phyloP scores from a whole-genome alignment of 2,888 invertebrate genomes.

The Drosophila subsilvestris region DNA sequence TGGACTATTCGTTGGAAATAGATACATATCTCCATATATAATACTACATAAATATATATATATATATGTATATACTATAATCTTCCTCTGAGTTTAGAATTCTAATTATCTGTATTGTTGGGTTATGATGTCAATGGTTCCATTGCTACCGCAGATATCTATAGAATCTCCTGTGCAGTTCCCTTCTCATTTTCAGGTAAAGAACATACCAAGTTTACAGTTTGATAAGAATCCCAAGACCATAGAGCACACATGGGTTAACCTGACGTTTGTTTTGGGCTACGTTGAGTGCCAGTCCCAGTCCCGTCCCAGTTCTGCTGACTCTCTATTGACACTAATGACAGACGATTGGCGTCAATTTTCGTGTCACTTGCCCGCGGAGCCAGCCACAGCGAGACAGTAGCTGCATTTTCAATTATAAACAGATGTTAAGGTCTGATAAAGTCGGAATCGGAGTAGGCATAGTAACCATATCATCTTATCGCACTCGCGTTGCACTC shows the following conservation, averaged over 20 bases:
- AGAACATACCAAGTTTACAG: neutral
- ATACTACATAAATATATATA: too few relatives aligned
- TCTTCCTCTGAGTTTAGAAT: too few relatives aligned
- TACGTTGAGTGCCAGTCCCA: constrained; percentile 3
- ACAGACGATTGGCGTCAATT: constrained; percentile 81
- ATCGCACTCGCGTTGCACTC: constrained; percentile 25
- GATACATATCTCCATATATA: too few relatives aligned
- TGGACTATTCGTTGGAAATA: neutral
- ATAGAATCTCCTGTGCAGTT: neutral
- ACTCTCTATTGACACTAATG: constrained; percentile 76
- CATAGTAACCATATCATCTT: constrained; percentile 28
- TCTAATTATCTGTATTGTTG: too few relatives aligned
- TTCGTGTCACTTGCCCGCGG: constrained; percentile 60
- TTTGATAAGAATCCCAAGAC: constrained; percentile 15
- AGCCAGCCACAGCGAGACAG: constrained; percentile 58
- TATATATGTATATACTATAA: too few relatives aligned
- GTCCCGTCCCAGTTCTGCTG: neutral
- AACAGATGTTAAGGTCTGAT: constrained; percentile 81
- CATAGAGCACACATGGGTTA: constrained; percentile 25
- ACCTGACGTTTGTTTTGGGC: constrained; percentile 22
- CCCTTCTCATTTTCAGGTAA: neutral
- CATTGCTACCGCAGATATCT: neutral
- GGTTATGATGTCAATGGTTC: too few relatives aligned
- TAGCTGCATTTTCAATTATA: constrained; percentile 83
- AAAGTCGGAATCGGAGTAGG: constrained; percentile 44